Evolutionary conservation across 2,797 vertebrate genomes (phyloP).

Genomic region (Tinamus major): DNA sequence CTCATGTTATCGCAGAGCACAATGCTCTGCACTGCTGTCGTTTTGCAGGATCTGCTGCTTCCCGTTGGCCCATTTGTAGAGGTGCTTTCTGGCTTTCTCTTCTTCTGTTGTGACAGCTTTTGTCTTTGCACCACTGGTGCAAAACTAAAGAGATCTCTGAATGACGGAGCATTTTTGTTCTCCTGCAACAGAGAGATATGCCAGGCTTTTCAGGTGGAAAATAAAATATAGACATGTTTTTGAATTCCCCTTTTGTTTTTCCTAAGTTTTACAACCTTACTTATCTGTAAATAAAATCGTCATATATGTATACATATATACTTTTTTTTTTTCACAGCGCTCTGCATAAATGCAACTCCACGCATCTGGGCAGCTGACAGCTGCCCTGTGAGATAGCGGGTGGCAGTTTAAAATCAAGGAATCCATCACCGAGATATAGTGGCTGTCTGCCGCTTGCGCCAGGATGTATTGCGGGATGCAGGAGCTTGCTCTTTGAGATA

Average conservation of each 20-base stretch:
- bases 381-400: constrained; percentile 78
- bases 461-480: constrained; percentile 76
- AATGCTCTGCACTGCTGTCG: not conserved
- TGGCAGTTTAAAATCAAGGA: constrained; percentile 79
- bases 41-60: constrained; percentile 17
- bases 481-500: constrained; percentile 81
- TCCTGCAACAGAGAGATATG: constrained; percentile 59
- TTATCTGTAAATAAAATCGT: constrained; percentile 79
- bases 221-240: constrained; percentile 70
- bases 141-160: constrained; percentile 59
- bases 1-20: constrained; percentile 24
- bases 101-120: constrained; percentile 52
- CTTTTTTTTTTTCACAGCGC: constrained; percentile 47
- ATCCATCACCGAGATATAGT: constrained; percentile 81
- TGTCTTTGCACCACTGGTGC: constrained; percentile 52
- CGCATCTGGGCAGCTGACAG: constrained; percentile 80
- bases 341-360: constrained; percentile 80
- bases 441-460: constrained; percentile 47
- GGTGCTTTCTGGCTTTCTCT: constrained; percentile 45
- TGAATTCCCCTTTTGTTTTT: constrained; percentile 70
- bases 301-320: not conserved
- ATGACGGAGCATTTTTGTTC: constrained; percentile 37
- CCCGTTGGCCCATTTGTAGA: constrained; percentile 40
- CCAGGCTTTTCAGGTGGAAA: constrained; percentile 55
- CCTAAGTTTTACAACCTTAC: constrained; percentile 69